Evolutionary conservation across 2,797 vertebrate species (phyloP), one percentile per base, ranked within the genome.

Genomic region (Rhinichthys osculus): DNA sequence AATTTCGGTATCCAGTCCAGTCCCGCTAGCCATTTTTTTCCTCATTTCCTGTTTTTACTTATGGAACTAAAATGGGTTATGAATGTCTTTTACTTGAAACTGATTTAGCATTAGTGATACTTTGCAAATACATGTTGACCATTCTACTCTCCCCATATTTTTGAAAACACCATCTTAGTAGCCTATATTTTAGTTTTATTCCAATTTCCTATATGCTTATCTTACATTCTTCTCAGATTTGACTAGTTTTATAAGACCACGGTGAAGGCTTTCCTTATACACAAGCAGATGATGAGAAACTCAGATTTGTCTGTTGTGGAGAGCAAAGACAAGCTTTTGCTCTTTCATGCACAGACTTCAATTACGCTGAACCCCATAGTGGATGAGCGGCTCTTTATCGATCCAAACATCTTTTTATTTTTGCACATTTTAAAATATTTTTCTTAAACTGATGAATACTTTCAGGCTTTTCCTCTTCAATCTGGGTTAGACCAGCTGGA

Each of bases 211-310:
- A 82, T 71, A 82, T 35, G 19, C 19, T 74, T 74, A 33, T 62
- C 62, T 50, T 40, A 78, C 30, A 67, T 57, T 38, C 44, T 50
- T 64, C 23, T 78, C 52, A 16, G 33, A 40, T 77, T n/a, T 77
- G 74, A 57, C 21, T 40, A 38, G 33, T 38, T 38, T 27, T 57
- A 40, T 62, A 27, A 62, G 38, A 44, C 40, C 54, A 83, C 40
- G 52, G 19, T 52, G 19, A 54, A 23, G 66, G 30, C 44, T 67
- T 30, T 33, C 38, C 13, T 33, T 57, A 70, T 17, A 40, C 23
- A 40, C 42, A 23, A 57, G 23, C 9, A 69, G 67, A 92, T 91
- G 83, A 86, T 90, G 82, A 92, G 86, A 91, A 57, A 35, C 44
- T 8, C 35, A 42, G 42, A 81, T 85, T 54, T 54, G 78, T 89